A percentile compares a stretch with the other conserved stretches of the same genome.
Evolutionary conservation across 2,888 invertebrate species (phyloP).

Genomic region (Lypha dubia): DNA sequence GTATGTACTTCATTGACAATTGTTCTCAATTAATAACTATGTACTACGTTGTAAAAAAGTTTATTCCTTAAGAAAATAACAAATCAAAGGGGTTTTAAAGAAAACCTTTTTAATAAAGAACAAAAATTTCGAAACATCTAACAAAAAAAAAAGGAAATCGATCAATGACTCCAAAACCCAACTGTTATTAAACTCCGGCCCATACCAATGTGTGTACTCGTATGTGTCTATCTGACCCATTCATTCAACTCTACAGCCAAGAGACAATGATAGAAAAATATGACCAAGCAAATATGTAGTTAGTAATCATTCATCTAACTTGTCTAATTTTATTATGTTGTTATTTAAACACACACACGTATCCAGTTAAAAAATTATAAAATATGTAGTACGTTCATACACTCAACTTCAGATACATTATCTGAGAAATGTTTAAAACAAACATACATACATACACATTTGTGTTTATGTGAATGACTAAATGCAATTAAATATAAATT

Average conservation of each 20-base stretch:
- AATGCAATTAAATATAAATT: constrained; percentile 35
- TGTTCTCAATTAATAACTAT: too few species aligned
- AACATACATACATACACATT: neutral
- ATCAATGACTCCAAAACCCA: constrained; percentile 57
- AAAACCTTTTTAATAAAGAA: constrained; percentile 6
- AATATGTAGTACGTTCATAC: constrained; percentile 2
- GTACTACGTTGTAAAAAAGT: too few species aligned
- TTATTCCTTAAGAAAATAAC: too few species aligned
- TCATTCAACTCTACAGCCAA: constrained; percentile 36
- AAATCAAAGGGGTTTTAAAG: constrained; percentile 14
- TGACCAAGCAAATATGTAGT: constrained; percentile 5
- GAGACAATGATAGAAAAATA: neutral
- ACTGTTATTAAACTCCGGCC: neutral
- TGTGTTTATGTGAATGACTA: neutral
- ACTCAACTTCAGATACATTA: neutral
- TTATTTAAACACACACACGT: constrained; percentile 53
- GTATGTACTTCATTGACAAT: too few species aligned
- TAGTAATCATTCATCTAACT: constrained; percentile 57
- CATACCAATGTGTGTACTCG: neutral
- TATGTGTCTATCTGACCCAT: neutral
- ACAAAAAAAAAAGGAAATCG: constrained; percentile 31
- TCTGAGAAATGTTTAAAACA: constrained; percentile 6
- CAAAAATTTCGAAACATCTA: neutral
- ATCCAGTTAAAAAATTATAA: constrained; percentile 36
- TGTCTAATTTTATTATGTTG: constrained; percentile 68